phyloP scores from a whole-genome alignment of 2,888 invertebrate genomes.

The Apodemia mormo region DNA sequence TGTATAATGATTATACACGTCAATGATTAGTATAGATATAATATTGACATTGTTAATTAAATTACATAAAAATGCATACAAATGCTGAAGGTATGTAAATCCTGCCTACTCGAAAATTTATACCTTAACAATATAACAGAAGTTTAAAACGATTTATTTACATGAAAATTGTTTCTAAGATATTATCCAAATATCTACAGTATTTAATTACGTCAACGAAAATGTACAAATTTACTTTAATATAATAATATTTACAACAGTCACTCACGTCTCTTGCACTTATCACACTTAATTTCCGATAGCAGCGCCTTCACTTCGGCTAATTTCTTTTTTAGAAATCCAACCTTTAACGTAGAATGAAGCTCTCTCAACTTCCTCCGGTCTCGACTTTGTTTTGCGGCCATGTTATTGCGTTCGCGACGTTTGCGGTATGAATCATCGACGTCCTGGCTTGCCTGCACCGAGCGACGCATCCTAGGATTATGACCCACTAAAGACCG shows the following conservation, averaged over 20 bases:
- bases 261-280: constrained; percentile 1
- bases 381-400: constrained; percentile 96
- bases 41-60: no score
- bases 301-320: constrained; percentile 50
- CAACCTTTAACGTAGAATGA: constrained; percentile 93
- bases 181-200: no score
- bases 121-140: no score
- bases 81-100: no score
- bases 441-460: constrained; percentile 62
- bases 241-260: not conserved
- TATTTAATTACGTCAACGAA: no score
- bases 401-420: constrained; percentile 95
- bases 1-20: no score
- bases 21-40: no score
- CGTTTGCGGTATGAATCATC: constrained; percentile 94
- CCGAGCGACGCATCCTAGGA: constrained; percentile 86
- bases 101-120: no score
- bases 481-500: constrained; percentile 81
- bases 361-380: constrained; percentile 95
- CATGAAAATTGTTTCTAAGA: no score
- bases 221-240: no score
- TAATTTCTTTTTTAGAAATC: constrained; percentile 82
- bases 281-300: constrained; percentile 39
- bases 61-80: no score
- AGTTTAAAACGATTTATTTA: no score